phyloP scores from a whole-genome alignment of 2,797 vertebrate genomes.

The Cyclura pinguis region DNA sequence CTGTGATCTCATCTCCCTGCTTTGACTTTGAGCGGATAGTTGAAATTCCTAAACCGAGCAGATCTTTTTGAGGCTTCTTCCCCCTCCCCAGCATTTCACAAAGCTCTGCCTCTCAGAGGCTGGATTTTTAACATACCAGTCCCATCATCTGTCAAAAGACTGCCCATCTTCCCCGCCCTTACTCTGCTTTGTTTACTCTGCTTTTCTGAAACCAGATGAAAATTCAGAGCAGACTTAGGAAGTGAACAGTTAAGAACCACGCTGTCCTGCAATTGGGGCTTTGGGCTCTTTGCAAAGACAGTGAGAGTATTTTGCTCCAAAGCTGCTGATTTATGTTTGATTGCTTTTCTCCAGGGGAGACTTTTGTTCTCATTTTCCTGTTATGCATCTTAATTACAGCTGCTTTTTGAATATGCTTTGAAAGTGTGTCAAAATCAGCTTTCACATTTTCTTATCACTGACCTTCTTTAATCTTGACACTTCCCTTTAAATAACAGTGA shows the following conservation, averaged over 20 bases:
- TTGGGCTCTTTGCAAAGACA: background rate
- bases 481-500: background rate
- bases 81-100: background rate
- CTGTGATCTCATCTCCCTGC: background rate
- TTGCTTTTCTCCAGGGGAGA: background rate
- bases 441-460: background rate
- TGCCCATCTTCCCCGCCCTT: background rate
- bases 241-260: background rate
- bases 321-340: background rate
- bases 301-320: no score
- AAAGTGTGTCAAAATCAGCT: background rate
- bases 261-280: background rate
- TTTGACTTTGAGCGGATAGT: background rate
- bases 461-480: background rate
- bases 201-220: background rate
- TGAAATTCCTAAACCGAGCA: background rate
- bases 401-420: background rate
- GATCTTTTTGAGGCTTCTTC: background rate
- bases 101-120: background rate
- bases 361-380: conserved; percentile 11
- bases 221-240: background rate
- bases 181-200: background rate
- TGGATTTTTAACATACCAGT: conserved; percentile 4
- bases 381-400: background rate
- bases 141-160: background rate